Evolutionary conservation across 2,888 invertebrate genomes (phyloP).

Genomic region (Incurvaria masculella): DNA sequence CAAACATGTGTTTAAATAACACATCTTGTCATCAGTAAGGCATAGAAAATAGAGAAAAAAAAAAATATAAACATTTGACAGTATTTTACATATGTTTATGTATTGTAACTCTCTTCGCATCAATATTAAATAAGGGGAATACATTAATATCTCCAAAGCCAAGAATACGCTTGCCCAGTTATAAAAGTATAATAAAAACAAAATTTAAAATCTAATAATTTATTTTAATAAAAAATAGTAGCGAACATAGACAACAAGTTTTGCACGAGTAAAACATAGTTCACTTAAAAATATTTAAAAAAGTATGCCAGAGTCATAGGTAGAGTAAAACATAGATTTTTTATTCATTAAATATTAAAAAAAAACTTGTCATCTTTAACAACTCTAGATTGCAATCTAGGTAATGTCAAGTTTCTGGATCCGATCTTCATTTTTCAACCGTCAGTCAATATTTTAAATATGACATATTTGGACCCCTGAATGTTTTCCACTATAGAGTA

Average conservation of each 20-base stretch:
- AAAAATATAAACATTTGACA: too few relatives aligned
- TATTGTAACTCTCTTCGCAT: too few relatives aligned
- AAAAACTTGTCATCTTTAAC: conserved; percentile 49
- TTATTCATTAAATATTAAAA: conserved; percentile 11
- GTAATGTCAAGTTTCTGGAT: conserved; percentile 45
- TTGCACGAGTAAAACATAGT: neutral
- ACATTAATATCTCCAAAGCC: too few relatives aligned
- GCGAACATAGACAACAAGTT: conserved; percentile 18
- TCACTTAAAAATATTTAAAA: conserved; percentile 6
- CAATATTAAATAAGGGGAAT: too few relatives aligned
- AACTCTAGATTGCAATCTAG: conserved; percentile 46
- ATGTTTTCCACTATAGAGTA: conserved; percentile 10
- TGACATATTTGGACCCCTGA: conserved; percentile 21
- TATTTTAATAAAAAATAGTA: conserved; percentile 32
- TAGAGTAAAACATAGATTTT: neutral
- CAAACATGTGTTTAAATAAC: too few relatives aligned
- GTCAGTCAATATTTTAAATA: neutral
- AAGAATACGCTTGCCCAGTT: neutral
- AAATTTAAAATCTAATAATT: conserved; percentile 30
- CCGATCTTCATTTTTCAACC: neutral
- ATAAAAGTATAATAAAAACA: conserved; percentile 18
- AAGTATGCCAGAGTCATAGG: conserved; percentile 6
- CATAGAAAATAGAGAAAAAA: too few relatives aligned
- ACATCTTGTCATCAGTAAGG: too few relatives aligned
- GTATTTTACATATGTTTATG: too few relatives aligned